Percentiles rank a stretch among this genome's conserved stretches.
These are phyloP conservation scores for Mobula hypostoma DNA, from an alignment of 2,113 vertebrate genomes.

Conservation along the genomic window DNA sequence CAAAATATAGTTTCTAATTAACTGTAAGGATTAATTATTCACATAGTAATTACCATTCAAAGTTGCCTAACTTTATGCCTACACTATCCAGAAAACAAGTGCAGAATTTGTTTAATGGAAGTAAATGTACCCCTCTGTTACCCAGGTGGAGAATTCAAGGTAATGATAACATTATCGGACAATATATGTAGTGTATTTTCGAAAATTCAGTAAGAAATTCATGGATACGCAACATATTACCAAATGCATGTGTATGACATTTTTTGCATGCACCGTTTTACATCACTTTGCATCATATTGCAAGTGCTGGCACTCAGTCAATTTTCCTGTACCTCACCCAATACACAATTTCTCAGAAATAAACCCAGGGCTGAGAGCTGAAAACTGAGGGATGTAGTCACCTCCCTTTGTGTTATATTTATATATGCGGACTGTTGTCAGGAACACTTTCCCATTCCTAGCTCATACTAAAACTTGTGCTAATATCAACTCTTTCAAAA, in stretches of 20 bases:
- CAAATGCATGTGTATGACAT: too few relatives aligned
- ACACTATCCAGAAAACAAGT: not conserved
- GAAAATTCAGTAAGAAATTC: not conserved
- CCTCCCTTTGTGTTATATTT: not conserved
- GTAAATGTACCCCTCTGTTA: not conserved
- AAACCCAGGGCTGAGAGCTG: not conserved
- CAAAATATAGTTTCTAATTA: not conserved
- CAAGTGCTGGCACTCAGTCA: not conserved
- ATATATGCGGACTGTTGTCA: not conserved
- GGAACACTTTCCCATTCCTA: not conserved
- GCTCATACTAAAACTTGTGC: not conserved
- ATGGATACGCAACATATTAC: not conserved
- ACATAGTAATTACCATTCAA: not conserved
- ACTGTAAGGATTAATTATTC: not conserved
- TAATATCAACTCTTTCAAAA: not conserved
- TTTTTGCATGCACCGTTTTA: not conserved
- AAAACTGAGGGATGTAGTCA: not conserved
- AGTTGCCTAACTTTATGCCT: not conserved
- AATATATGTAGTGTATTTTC: not conserved
- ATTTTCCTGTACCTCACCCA: not conserved
- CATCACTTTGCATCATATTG: not conserved
- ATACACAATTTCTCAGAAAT: not conserved
- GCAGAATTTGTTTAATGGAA: not conserved
- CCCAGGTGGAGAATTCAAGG: not conserved
- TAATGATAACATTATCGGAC: not conserved